Percentiles rank a stretch among this genome's conserved stretches.
phyloP scores from a whole-genome alignment of 2,888 invertebrate species.

The Galerucella pusilla region DNA sequence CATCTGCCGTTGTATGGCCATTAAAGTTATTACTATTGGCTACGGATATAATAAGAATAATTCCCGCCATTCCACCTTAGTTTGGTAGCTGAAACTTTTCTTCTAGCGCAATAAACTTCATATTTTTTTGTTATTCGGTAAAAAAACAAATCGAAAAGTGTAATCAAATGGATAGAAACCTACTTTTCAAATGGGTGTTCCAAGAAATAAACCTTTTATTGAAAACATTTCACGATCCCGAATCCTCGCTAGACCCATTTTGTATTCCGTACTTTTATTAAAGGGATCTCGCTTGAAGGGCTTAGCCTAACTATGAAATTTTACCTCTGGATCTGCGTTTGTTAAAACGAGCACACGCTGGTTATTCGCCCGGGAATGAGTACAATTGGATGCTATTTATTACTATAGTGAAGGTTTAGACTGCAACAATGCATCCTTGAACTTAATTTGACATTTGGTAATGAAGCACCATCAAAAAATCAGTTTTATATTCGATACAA shows the following conservation, averaged over 20 bases:
- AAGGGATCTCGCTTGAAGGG: background rate
- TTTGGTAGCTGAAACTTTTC: no score
- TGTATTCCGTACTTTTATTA: background rate
- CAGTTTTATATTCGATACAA: no score
- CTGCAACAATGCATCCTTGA: no score
- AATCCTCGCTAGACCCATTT: background rate
- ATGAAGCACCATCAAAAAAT: no score
- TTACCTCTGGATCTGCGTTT: no score
- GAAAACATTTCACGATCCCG: background rate
- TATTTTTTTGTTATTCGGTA: background rate
- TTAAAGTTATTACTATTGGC: background rate
- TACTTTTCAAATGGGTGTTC: background rate
- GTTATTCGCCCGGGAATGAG: no score
- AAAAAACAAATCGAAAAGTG: background rate
- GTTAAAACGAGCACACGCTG: no score
- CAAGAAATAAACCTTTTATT: background rate
- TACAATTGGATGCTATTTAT: no score
- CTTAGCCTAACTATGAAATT: no score
- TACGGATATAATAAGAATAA: background rate
- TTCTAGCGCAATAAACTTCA: no score
- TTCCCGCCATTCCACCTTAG: background rate
- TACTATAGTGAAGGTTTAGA: no score
- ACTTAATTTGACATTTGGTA: no score
- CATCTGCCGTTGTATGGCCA: background rate
- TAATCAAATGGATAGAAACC: background rate